phyloP scores from a whole-genome alignment of 2,888 invertebrate species.

The Drosophila neutralis region DNA sequence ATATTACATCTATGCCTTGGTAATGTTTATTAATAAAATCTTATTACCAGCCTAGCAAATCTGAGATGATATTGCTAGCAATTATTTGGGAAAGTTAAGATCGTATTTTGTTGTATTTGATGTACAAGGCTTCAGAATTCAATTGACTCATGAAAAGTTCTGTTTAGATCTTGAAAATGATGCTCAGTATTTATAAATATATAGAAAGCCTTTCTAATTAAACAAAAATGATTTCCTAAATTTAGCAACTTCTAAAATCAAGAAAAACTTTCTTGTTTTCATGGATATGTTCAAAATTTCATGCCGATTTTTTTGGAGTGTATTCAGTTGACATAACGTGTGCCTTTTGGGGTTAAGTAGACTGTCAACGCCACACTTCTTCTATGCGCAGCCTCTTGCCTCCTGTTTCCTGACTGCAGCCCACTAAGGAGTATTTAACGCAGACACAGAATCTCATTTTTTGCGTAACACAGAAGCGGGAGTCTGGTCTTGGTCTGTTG shows the following conservation, averaged over 20 bases:
- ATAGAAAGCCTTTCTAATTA: not conserved
- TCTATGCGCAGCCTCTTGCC: conserved; percentile 24
- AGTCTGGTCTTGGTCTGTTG: conserved; percentile 20
- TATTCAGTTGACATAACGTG: not conserved
- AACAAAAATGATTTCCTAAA: not conserved
- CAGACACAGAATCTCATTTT: conserved; percentile 43
- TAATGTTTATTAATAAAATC: not conserved
- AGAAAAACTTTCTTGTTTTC: not conserved
- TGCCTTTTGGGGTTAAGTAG: conserved; percentile 38
- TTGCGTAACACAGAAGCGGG: conserved; percentile 58
- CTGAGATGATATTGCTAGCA: not conserved
- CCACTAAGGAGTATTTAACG: conserved; percentile 68
- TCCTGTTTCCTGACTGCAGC: conserved; percentile 3
- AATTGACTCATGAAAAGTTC: not conserved
- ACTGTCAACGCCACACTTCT: conserved; percentile 58
- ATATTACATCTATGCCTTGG: not conserved
- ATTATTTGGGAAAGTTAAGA: not conserved
- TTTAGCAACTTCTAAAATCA: not conserved
- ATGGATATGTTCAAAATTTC: not conserved
- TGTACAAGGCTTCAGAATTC: not conserved
- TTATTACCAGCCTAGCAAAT: not conserved
- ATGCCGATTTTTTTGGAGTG: not conserved
- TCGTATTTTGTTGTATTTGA: too few species aligned
- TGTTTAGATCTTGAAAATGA: not conserved
- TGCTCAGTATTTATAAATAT: not conserved